These are phyloP conservation scores for Urocyon cinereoargenteus DNA, from an alignment of 2,797 vertebrate genomes.

Conservation along the genomic window DNA sequence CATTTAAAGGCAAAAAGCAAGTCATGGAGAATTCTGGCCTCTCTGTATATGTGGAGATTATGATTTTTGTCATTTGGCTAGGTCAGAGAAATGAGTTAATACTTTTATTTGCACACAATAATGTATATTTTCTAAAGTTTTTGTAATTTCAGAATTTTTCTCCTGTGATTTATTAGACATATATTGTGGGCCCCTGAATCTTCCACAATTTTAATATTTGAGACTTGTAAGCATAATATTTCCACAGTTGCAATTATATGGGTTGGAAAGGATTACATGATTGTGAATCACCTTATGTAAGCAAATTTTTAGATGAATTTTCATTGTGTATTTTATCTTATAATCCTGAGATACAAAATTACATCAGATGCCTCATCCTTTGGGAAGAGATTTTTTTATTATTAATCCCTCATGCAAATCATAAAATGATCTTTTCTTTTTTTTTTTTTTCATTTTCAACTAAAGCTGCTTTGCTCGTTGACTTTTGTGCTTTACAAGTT, in stretches of 20 bases:
- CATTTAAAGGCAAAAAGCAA: background rate
- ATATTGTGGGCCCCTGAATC: background rate
- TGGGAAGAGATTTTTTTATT: slow-evolving; percentile 63
- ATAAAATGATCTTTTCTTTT: slow-evolving; percentile 74
- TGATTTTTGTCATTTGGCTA: background rate
- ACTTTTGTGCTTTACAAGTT: slow-evolving; percentile 77
- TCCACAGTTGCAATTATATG: slow-evolving; percentile 73
- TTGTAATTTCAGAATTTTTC: background rate
- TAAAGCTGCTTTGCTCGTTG: slow-evolving; percentile 84
- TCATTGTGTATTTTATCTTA: slow-evolving; percentile 81
- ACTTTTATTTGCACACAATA: slow-evolving; percentile 8
- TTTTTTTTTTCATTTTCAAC: slow-evolving; percentile 73
- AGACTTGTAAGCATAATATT: slow-evolving; percentile 69
- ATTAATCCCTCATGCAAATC: slow-evolving; percentile 86
- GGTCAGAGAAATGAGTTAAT: background rate
- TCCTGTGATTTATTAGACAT: background rate
- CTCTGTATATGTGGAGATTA: background rate
- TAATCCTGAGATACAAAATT: slow-evolving; percentile 86
- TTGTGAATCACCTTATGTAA: slow-evolving; percentile 82
- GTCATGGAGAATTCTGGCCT: background rate
- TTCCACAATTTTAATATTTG: slow-evolving; percentile 57
- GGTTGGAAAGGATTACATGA: slow-evolving; percentile 81
- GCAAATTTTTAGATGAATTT: slow-evolving; percentile 84
- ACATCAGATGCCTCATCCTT: slow-evolving; percentile 82
- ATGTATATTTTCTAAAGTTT: slow-evolving; percentile 4